Evolutionary conservation across 2,888 invertebrate species (phyloP), one percentile per base, ranked within the genome.

Genomic region (Amitus sp.): DNA sequence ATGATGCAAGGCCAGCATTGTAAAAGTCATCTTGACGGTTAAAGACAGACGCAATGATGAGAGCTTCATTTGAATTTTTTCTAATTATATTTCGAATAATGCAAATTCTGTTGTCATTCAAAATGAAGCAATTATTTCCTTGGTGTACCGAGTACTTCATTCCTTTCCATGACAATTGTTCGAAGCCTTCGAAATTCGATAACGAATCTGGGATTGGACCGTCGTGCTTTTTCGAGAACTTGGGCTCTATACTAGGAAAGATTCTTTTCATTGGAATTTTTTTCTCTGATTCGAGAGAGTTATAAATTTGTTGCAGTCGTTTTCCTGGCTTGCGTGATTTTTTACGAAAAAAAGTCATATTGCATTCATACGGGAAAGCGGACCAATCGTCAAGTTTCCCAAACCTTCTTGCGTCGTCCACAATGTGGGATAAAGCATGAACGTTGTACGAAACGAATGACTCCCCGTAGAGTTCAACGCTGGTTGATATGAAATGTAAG

Each of bases 341-440:
- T n/a, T n/a, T n/a, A n/a, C n/a, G n/a, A 6, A 64, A 56, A 3
- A 34, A 13, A 9, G 19, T n/a, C 55, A 62, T 65, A 18, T 55
- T 53, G 47, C 53, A 62, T 50, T 65, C 62, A 28, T 40, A 65
- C 5, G 62, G 46, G 42, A 65, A 65, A 1, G 62, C 65, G 5
- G 65, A 55, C 15, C 43, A 62, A 47, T 47, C 12, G 18, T 65
- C 62, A 7, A 65, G 33, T 2, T 52, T 27, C 13, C 56, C 65
- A 12, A 66, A 59, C 1, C 23, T 37, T 12, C 7, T 12, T 3
- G 54, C 62, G 51, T 66, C 65, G n/a, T 62, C 48, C 17, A 27
- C 28, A 27, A 65, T 28, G 47, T 65, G 62, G 7, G 59, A 19
- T 5, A 65, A 45, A 9, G 53, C 56, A 37, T 65, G 65, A 4